Evolutionary conservation across 37 sponge, comb jelly and placozoan species (phyloP).

Genomic region (Ephydatia muelleri): DNA sequence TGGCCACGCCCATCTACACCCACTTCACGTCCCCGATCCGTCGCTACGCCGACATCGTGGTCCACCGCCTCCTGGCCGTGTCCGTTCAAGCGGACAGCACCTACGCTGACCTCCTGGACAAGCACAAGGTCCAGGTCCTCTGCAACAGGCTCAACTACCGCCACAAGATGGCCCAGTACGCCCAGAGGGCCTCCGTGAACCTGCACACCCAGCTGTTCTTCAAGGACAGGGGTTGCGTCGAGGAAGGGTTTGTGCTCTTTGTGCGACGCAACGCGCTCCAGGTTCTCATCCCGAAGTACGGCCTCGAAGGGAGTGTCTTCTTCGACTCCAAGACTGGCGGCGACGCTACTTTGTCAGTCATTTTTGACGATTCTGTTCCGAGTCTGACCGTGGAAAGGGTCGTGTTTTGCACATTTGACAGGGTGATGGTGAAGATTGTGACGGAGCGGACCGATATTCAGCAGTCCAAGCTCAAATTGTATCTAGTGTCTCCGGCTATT

Average conservation of each 20-base stretch:
- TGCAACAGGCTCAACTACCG: conserved; percentile 90
- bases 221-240: conserved; percentile 54
- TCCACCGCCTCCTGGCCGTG: conserved; percentile 92
- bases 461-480: conserved; percentile 69
- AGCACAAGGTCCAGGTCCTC: conserved; percentile 66
- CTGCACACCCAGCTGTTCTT: conserved; percentile 94
- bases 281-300: conserved; percentile 90
- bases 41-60: conserved; percentile 93
- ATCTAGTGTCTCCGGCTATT: conserved; percentile 69
- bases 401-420: conserved; percentile 78
- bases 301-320: conserved; percentile 79
- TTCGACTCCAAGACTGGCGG: conserved; percentile 50
- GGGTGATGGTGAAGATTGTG: conserved; percentile 64
- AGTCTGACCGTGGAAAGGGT: conserved; percentile 52
- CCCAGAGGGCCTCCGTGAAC: conserved; percentile 80
- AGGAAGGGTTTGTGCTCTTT: conserved; percentile 87
- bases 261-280: conserved; percentile 89
- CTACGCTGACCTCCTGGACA: conserved; percentile 85
- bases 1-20: conserved; percentile 95
- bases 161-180: conserved; percentile 95
- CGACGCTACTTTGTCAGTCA: background rate
- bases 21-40: conserved; percentile 99
- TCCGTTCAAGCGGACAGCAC: conserved; percentile 85
- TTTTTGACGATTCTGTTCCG: conserved; percentile 40
- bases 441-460: conserved; percentile 77